A percentile compares a stretch with the other conserved stretches of the same genome.
These are phyloP conservation scores for Drosophila differens DNA, from an alignment of 2,888 invertebrate species.

Conservation along the genomic window DNA sequence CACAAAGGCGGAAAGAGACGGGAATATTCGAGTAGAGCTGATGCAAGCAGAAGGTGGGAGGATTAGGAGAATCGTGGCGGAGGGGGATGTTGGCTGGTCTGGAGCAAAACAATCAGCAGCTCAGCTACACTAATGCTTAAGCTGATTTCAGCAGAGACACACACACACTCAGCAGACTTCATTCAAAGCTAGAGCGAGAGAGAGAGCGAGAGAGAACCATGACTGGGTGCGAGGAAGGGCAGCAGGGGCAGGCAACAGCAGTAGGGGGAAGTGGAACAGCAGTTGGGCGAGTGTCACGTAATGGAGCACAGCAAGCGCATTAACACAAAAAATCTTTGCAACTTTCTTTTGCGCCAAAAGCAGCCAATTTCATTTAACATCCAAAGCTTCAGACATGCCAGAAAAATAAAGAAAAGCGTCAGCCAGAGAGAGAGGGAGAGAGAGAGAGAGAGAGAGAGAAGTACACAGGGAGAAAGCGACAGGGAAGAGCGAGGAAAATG, in stretches of 20 bases:
- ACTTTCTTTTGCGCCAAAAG: constrained; percentile 79
- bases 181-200: constrained; percentile 51
- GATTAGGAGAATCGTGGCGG: not conserved
- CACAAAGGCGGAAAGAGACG: constrained; percentile 53
- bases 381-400: constrained; percentile 55
- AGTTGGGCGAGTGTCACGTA: constrained; percentile 66
- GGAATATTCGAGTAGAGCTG: constrained; percentile 1
- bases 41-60: not conserved
- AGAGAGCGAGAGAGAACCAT: not conserved
- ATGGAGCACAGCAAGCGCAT: constrained; percentile 69
- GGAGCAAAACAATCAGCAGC: constrained; percentile 52
- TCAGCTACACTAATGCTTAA: constrained; percentile 71
- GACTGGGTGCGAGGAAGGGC: not conserved
- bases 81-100: constrained; percentile 27
- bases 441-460: not conserved
- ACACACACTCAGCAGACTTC: constrained; percentile 60
- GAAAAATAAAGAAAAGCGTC: constrained; percentile 4
- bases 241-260: not conserved
- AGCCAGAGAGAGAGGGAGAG: not conserved
- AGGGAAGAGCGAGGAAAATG: not conserved
- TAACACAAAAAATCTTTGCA: constrained; percentile 80
- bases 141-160: constrained; percentile 70
- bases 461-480: not conserved
- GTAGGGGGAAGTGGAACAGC: constrained; percentile 1
- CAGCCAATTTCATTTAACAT: constrained; percentile 78